Evolutionary conservation across 2,888 invertebrate genomes (phyloP), one percentile per base, ranked within the genome.

Genomic region (Antitype chi): DNA sequence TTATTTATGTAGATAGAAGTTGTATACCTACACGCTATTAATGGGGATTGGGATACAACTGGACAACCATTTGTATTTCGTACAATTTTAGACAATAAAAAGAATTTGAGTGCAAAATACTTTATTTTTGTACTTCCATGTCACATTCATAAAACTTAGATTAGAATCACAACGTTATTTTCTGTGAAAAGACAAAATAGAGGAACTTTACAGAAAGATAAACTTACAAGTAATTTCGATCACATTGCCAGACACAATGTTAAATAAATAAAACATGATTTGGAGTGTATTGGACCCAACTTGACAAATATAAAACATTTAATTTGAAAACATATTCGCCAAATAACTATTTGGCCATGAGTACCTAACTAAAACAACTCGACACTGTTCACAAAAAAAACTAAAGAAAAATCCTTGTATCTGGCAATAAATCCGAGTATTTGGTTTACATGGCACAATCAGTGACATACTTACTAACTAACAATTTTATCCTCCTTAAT

Each of bases 101-200:
- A 23, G 0, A n/a, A 49, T 28, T 76, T 67, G 77, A 86, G 92
- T 94, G 93, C 92, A 95, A 95, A 95, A 94, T 93, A 94, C 90
- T 93, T 93, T 92, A 89, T 92, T 81, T 90, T 94, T 93, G 92
- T 94, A 94, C 93, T 94, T 90, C 81, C 80, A 88, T 88, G 89
- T 92, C 90, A 90, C 89, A 91, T 88, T 87, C 85, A 89, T 86
- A 88, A 88, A 90, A 92, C 86, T 90, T 89, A 82, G 59, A 78
- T 88, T 92, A 91, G 91, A 91, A 95, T 95, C 94, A 95, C 95
- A 94, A 93, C 89, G 20, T 82, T 80, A 79, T 90, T 90, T 91
- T 90, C 87, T 89, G 90, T 90, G 89, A 91, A 89, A 88, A 90
- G 92, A 92, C 89, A 92, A 91, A 90, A 90, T 90, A 90, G 90